Conservation (phyloP, 2,113 vertebrate species). For the Albula glossodonta region DNA sequence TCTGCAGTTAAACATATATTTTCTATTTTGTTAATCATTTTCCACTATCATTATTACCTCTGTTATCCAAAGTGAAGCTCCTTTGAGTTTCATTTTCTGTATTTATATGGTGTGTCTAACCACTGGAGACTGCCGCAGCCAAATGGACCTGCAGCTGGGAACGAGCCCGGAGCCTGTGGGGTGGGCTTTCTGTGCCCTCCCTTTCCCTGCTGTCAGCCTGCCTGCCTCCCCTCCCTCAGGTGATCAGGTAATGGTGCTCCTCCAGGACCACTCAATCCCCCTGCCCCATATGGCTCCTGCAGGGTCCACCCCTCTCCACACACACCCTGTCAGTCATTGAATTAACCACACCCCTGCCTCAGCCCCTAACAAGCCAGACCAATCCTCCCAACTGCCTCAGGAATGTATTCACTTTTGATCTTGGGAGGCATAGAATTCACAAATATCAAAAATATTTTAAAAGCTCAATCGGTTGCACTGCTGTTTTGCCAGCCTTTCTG, state of each 20-base stretch:
- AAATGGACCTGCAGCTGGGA: not conserved
- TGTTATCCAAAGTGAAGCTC: too few relatives aligned
- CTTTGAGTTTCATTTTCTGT: not conserved
- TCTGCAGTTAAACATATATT: too few relatives aligned
- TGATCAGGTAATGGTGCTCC: not conserved
- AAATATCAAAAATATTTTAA: too few relatives aligned
- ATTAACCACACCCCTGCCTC: not conserved
- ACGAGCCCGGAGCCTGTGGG: not conserved
- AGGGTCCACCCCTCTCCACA: not conserved
- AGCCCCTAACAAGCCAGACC: not conserved
- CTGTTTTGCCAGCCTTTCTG: not conserved
- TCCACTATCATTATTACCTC: too few relatives aligned
- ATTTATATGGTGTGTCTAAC: not conserved
- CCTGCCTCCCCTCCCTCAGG: not conserved
- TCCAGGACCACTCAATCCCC: not conserved
- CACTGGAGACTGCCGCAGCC: not conserved
- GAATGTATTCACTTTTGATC: not conserved
- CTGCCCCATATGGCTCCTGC: not conserved
- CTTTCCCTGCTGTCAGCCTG: not conserved
- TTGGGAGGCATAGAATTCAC: too few relatives aligned
- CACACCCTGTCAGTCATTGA: not conserved
- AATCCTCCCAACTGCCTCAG: not conserved
- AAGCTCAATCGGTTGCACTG: not conserved
- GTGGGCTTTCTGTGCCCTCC: not conserved
- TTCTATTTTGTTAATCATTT: too few relatives aligned